Base-by-base conservation (phyloP, 2,888 invertebrate genomes). In the Linyphia triangularis region DNA sequence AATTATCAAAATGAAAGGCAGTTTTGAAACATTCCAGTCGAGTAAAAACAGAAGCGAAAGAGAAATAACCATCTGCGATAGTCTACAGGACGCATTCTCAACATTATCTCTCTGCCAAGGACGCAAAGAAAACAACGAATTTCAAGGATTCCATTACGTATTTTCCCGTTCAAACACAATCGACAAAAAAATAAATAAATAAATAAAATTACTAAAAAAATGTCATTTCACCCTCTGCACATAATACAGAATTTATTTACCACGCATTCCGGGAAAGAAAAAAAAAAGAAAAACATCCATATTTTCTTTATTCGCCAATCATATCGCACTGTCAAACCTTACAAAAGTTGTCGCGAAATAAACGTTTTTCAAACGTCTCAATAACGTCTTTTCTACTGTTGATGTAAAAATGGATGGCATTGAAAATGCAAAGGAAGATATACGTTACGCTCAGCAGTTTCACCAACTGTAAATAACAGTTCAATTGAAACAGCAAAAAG, bases 41-140 rank as follows among this genome's bases (percentile, higher is more conserved):
- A n/a, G 43, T 37, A n/a, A 70, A 70, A 65, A 65, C 65, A 65
- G 72, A 57, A 28, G 72, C 28, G 28, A 51, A 61, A 16, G 33
- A 22, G 33, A 67, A 75, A 63, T 63, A 13, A 70, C 24, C 40
- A 70, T 43, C 40, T 70, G 26, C 37, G 70, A 28, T 7, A 65
- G 30, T 26, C 33, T 22, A 75, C 16, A 33, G n/a, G 75, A 33
- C 24, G 61, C 37, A 77, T 77, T 77, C 77, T 37, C 37, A 26
- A 59, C 30, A 30, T n/a, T 33, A 73, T 63, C 24, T 75, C 61
- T 51, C 10, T 67, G 10, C 69, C 85, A 85, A 85, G 85, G 85
- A 22, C 85, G 9, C 51, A 51, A 43, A 51, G 13, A 51, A 51
- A 51, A n/a, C 51, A n/a, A n/a, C 16, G n/a, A 51, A 51, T 51